Evolutionary conservation across 2,113 vertebrate genomes (phyloP).

Genomic region (Aegithalos caudatus): DNA sequence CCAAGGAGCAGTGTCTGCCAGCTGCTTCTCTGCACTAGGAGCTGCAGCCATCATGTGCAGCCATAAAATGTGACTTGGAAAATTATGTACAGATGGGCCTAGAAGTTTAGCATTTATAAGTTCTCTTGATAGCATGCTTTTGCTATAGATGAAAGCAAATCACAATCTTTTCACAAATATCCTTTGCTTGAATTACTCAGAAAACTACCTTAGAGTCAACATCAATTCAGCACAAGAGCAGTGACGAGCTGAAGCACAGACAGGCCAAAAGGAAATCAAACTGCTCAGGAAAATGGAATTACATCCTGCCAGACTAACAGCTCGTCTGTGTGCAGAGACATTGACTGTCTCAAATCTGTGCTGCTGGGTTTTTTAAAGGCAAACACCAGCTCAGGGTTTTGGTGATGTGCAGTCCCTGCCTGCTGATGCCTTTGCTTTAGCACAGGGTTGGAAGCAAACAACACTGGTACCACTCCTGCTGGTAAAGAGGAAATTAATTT

Average conservation of each 20-base stretch:
- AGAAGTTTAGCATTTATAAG: neutral
- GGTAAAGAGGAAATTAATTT: neutral
- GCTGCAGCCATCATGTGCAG: neutral
- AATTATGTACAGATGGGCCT: neutral
- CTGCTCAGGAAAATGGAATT: neutral
- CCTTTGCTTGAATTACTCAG: neutral
- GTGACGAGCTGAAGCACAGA: neutral
- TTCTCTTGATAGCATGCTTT: neutral
- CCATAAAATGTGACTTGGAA: neutral
- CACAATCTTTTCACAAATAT: neutral
- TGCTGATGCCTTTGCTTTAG: neutral
- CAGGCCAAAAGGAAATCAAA: conserved; percentile 19
- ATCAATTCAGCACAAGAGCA: neutral
- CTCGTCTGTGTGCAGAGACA: neutral
- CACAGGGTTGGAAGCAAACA: neutral
- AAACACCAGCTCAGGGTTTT: neutral
- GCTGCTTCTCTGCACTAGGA: neutral
- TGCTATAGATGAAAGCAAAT: neutral
- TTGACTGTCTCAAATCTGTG: neutral
- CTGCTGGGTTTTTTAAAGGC: neutral
- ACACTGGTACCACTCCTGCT: neutral
- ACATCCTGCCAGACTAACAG: neutral
- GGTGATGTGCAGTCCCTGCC: neutral
- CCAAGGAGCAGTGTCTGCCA: neutral
- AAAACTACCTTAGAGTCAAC: neutral